Conservation (phyloP, 1,140 invertebrate genomes). For the Tetragnatha versicolor region DNA sequence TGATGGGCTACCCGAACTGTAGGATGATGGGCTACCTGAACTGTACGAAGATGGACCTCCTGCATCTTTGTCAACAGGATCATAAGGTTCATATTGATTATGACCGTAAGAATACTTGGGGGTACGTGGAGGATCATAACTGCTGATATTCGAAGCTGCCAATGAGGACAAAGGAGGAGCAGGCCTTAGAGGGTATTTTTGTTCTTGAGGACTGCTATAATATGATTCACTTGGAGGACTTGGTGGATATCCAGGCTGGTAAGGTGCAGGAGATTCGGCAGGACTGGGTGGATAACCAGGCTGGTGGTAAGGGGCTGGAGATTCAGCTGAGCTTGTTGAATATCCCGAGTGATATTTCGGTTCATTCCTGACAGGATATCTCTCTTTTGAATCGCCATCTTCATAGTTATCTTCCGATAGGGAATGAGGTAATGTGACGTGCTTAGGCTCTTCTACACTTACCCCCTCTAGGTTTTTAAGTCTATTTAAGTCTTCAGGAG, state of each 20-base stretch:
- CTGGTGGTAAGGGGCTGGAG: too few relatives aligned
- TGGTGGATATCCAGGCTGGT: not conserved
- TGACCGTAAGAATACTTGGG: not conserved
- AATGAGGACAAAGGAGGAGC: slow-evolving; percentile 20
- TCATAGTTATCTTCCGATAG: not conserved
- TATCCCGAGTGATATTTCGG: too few relatives aligned
- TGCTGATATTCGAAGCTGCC: not conserved
- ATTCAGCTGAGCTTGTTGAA: too few relatives aligned
- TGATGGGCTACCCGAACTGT: not conserved
- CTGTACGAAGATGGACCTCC: not conserved
- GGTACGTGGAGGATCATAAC: not conserved
- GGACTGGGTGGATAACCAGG: not conserved
- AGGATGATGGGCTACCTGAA: not conserved
- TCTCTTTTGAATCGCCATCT: too few relatives aligned
- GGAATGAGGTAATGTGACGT: not conserved
- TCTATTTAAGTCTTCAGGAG: slow-evolving; percentile 14
- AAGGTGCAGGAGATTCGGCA: not conserved
- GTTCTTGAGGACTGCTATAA: not conserved
- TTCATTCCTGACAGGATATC: too few relatives aligned
- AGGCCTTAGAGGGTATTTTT: slow-evolving; percentile 18
- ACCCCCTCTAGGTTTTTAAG: not conserved
- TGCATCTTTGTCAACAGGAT: not conserved
- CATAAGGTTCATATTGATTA: not conserved
- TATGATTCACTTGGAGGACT: not conserved
- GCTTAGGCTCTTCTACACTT: slow-evolving; percentile 1